phyloP scores from a whole-genome alignment of 2,797 vertebrate species.

The Gymnothorax javanicus region DNA sequence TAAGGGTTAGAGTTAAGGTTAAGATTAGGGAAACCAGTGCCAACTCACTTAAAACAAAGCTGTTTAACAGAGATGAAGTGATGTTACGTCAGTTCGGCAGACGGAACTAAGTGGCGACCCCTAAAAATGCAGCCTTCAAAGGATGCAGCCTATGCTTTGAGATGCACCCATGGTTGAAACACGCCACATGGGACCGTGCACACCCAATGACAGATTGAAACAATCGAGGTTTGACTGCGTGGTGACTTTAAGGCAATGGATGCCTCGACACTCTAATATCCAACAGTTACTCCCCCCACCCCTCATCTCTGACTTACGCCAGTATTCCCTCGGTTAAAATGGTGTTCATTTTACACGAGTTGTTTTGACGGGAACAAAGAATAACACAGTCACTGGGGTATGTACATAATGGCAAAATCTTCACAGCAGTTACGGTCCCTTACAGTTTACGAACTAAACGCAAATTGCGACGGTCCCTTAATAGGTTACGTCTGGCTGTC shows the following conservation, averaged over 20 bases:
- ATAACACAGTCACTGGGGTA: neutral
- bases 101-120: no score
- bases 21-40: no score
- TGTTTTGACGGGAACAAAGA: neutral
- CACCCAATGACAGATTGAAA: no score
- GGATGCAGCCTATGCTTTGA: no score
- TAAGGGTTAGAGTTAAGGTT: no score
- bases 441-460: neutral
- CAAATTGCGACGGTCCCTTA: conserved; percentile 25
- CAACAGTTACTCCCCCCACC: neutral
- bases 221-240: no score
- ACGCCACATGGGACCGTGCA: no score
- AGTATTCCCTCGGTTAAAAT: neutral
- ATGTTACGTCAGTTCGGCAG: no score
- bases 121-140: no score
- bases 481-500: neutral
- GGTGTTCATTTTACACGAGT: neutral
- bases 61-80: no score
- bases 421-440: neutral
- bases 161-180: no score
- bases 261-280: neutral
- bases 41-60: no score
- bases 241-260: neutral
- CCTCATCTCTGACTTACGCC: neutral
- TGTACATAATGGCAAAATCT: neutral